Base-by-base conservation (phyloP, 1,140 invertebrate species). In the Nasonia longicornis region DNA sequence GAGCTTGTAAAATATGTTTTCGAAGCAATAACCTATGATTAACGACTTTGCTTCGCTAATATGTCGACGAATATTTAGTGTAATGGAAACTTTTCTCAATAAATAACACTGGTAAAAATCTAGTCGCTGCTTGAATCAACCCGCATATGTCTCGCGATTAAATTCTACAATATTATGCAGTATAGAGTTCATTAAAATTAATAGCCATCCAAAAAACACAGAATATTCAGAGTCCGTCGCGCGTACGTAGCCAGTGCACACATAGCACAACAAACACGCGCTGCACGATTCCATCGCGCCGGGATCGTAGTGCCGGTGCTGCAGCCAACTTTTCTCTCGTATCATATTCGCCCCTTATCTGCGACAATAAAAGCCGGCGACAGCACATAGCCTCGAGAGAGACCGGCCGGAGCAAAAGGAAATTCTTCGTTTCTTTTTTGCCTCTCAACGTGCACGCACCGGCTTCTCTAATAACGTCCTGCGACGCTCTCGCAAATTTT, bases 231-330 rank as follows among this genome's bases (percentile, higher is more conserved):
- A 3, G 1, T 67, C 12, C 14, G 66, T 67, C 3, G 66, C 35
- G 31, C 10, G 31, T 3, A 70, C 16, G 31, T 20, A 70, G 20
- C 20, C 16, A 58, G 16, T n/a, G 52, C 69, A 70, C 11, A 67
- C 64, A 70, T 70, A 69, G 11, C 66, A 16, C 66, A 67, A 63
- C 58, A 26, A 26, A 26, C 26, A n/a, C 52, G 52, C 2, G 48
- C 70, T 31, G 69, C 67, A 16, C 52, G 63, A 73, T 83, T 83
- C 77, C 72, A 80, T 48, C 71, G 74, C 69, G 71, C 58, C 52
- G 52, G 52, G 26, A 26, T 26, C 26, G 26, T 20, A 58, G 52
- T 58, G 22, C 29, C 14, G 74, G n/a, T 66, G 52, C 67, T 48
- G 63, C 72, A 70, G 73, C 45, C 38, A n/a, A 77, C 75, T 77